Base-by-base conservation (phyloP, 2,797 vertebrate species). In the Orestias chungarensis region DNA sequence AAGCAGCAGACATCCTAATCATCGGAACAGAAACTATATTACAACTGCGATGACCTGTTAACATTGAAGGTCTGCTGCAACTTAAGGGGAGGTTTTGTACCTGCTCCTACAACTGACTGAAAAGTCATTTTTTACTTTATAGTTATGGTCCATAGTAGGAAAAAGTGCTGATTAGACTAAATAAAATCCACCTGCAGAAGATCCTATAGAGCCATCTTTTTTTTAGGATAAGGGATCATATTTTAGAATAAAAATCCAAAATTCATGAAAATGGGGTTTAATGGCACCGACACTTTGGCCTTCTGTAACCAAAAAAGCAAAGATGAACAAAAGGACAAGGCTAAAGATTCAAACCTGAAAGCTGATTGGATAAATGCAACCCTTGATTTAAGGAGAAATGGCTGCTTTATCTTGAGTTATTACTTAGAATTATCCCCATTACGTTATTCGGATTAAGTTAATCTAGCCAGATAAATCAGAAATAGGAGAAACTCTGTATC, bases 1-100 rank as follows among this genome's bases (percentile, higher is more conserved):
- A 59, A 49, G 23, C n/a, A 27, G 31, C 2, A 46, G 59, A 59
- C 27, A 44, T 23, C 11, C 23, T 61, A 70, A 50, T 61, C n/a
- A 17, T 35, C 4, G 9, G 18, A 25, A 68, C 25, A 50, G 3
- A 40, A 47, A 72, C 29, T 23, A 35, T 8, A 68, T 69, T 66
- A 75, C 64, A 59, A 69, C 38, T 44, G 17, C 1, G 23, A 1
- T 25, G 31, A 46, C 18, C 59, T 50, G n/a, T 29, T 70, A 65
- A 68, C 47, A 20, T 43, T 25, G 61, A 23, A 46, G 20, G 42
- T 57, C 15, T 27, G 40, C 20, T 10, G 46, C 11, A 49, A 35
- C 27, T 52, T n/a, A 38, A 2, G 43, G 12, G 43, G 43, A 17
- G 43, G 17, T 18, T 55, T 52, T 27, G 11, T 43, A 43, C 42